Evolutionary conservation across 2,888 invertebrate genomes (phyloP).

Genomic region (Tenodera sinensis): DNA sequence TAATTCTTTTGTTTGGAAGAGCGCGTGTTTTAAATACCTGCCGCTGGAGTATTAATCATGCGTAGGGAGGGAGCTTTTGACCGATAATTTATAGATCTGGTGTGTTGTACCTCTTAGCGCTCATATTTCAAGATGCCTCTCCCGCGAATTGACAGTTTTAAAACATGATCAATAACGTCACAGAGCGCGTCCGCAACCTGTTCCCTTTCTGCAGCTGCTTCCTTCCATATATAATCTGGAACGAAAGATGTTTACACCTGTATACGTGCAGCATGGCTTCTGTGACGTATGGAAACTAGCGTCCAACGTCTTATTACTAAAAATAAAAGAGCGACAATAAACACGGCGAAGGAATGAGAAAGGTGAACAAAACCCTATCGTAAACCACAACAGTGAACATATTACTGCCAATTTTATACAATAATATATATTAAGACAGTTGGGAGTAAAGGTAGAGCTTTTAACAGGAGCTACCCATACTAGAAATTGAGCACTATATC

Average conservation of each 20-base stretch:
- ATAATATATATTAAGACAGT: no score
- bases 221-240: not conserved
- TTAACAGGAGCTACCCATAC: no score
- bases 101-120: not conserved
- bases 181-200: not conserved
- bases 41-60: not conserved
- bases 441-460: no score
- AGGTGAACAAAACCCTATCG: not conserved
- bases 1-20: not conserved
- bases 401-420: not conserved
- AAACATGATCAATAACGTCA: not conserved
- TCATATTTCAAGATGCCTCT: not conserved
- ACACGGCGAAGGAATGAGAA: not conserved
- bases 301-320: not conserved
- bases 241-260: not conserved
- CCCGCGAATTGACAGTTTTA: not conserved
- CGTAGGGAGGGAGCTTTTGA: not conserved
- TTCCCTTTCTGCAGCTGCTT: not conserved
- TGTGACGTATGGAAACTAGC: not conserved
- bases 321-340: not conserved
- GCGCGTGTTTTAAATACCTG: not conserved
- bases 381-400: not conserved
- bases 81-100: not conserved
- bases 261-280: not conserved
- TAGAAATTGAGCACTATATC: no score